Evolutionary conservation across 2,113 vertebrate genomes (phyloP).

Genomic region (Lycaon pictus): DNA sequence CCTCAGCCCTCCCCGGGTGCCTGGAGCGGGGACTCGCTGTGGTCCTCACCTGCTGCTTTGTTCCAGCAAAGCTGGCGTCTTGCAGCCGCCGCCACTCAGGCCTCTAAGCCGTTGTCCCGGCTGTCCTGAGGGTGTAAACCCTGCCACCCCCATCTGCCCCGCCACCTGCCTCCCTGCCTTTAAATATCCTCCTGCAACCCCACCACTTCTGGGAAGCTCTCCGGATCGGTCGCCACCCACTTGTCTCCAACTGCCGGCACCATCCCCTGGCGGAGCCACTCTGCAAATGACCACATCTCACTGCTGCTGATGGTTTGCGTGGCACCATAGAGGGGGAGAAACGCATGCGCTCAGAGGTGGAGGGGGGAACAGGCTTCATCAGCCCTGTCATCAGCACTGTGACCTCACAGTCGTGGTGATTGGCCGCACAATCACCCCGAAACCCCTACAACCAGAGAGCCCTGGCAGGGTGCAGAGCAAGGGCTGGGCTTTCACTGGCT

Average conservation of each 20-base stretch:
- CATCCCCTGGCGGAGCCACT: not conserved
- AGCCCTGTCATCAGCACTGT: not conserved
- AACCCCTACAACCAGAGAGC: not conserved
- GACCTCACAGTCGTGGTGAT: not conserved
- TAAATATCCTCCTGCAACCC: constrained; percentile 63
- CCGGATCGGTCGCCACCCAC: constrained; percentile 15
- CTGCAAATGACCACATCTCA: not conserved
- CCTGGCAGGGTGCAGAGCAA: fast-evolving
- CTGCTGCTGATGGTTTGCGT: not conserved
- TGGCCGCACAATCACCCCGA: not conserved
- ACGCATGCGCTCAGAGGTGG: not conserved
- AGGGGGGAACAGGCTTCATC: not conserved
- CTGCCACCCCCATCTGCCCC: constrained; percentile 68
- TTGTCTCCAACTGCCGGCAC: not conserved
- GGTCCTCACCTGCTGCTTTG: constrained; percentile 77
- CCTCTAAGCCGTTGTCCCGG: not conserved
- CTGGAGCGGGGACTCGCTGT: constrained; percentile 21
- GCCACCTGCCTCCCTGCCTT: constrained; percentile 76
- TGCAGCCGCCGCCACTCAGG: not conserved
- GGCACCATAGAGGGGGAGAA: not conserved
- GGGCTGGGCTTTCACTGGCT: not conserved
- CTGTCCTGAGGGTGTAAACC: constrained; percentile 42
- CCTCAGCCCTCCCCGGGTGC: constrained; percentile 32
- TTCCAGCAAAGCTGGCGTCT: constrained; percentile 54
- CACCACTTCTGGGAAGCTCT: constrained; percentile 32